Evolutionary conservation across 2,888 invertebrate species (phyloP), one percentile per base, ranked within the genome.

Genomic region (Ichneumon xanthorius): DNA sequence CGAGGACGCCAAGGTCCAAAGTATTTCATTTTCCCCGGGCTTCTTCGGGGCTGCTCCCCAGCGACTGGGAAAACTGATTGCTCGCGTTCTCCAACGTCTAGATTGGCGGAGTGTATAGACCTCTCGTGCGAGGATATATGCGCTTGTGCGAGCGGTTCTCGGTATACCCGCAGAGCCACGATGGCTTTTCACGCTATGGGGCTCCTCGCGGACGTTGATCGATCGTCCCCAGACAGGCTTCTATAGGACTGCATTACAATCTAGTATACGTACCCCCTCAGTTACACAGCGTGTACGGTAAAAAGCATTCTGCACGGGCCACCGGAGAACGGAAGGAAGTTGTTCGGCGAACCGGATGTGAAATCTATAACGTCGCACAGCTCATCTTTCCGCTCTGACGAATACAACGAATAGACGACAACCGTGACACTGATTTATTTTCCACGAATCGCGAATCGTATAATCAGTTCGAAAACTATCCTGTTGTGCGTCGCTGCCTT

Each of bases 181-280:
- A 40, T 84, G 68, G 73, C 77, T 81, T 84, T 80, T 80, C 84
- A 73, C 75, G 77, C 73, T 50, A 53, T 72, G 67, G 78, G 63
- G 75, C 79, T 76, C 79, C 37, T 71, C 33, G 73, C 53, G 79
- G 79, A 85, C 82, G 76, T 85, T 85, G 85, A 85, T 85, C 85
- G 85, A 85, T 82, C 76, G 78, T 63, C 50, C 76, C 75, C 67
- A 76, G 75, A 79, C 82, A 79, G 67, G 70, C 53, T 85, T 45
- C 26, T 11, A 30, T 30, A 71, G 37, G 19, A 75, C 70, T 75
- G 55, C 48, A 30, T 58, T 73, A 40, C 50, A 77, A n/a, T 40
- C 37, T 30, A 67, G 48, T 22, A 9, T 19, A 45, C 48, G 55
- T 55, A 67, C 40, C 65, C 45, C 45, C 45, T 67, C 50, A 48